Evolutionary conservation across 30 jellyfish, hydroid and myxozoan genomes (phyloP).

Genomic region (Phacellophora camtschatica): DNA sequence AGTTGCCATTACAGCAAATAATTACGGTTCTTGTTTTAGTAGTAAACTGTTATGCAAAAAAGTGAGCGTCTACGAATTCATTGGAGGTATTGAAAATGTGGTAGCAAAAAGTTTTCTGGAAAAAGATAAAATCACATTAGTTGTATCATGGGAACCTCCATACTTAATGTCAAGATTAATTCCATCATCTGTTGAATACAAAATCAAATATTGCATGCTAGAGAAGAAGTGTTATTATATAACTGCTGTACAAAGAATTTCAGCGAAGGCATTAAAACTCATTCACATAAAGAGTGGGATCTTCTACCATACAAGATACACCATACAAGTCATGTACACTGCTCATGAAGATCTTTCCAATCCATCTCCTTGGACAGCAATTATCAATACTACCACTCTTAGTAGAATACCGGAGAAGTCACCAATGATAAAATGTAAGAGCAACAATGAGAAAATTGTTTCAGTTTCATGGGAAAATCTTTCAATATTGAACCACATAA

Average conservation of each 20-base stretch:
- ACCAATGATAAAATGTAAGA: conserved; percentile 1
- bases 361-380: conserved; percentile 40
- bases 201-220: conserved; percentile 6
- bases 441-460: not conserved
- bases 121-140: not conserved
- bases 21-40: conserved; percentile 25
- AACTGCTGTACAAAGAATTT: not conserved
- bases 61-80: not conserved
- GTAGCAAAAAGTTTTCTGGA: not conserved
- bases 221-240: not conserved
- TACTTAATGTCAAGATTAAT: not conserved
- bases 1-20: not conserved
- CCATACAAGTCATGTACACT: not conserved
- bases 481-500: not conserved
- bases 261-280: not conserved
- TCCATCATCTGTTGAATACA: not conserved
- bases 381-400: not conserved
- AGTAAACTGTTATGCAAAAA: conserved; percentile 9
- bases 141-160: conserved; percentile 38
- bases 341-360: not conserved
- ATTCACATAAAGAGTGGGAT: not conserved
- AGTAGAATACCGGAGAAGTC: conserved; percentile 3
- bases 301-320: not conserved
- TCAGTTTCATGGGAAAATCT: not conserved
- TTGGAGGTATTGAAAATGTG: conserved; percentile 7